Evolutionary conservation across 2,888 invertebrate genomes (phyloP).

Genomic region (Eristalis pertinax): DNA sequence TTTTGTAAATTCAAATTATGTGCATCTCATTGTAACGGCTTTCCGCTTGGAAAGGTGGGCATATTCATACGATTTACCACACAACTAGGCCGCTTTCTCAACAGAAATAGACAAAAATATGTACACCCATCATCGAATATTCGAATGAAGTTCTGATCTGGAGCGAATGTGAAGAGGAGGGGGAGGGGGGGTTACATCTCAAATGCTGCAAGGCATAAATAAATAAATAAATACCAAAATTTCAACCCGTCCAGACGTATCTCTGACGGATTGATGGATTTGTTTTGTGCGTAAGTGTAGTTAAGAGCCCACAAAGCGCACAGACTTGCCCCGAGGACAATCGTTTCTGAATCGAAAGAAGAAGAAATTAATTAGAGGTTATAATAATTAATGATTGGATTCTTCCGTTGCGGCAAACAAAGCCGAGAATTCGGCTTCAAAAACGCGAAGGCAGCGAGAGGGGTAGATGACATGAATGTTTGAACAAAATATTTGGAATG

Average conservation of each 20-base stretch:
- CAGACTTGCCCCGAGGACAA: constrained; percentile 13
- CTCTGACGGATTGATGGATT: constrained; percentile 49
- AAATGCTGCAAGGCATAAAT: constrained; percentile 34
- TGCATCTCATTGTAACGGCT: constrained; percentile 58
- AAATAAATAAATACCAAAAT: background rate
- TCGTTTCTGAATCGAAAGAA: constrained; percentile 19
- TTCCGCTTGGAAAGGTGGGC: constrained; percentile 23
- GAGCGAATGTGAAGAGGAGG: background rate
- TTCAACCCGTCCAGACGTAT: constrained; percentile 15
- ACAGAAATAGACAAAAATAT: constrained; percentile 8
- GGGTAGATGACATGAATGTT: constrained; percentile 2
- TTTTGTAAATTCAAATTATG: constrained; percentile 48
- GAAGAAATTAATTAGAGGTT: constrained; percentile 60
- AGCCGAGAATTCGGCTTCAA: background rate
- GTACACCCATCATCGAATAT: background rate
- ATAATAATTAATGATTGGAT: constrained; percentile 63
- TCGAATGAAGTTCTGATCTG: background rate
- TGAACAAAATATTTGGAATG: constrained; percentile 56
- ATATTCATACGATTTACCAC: constrained; percentile 47
- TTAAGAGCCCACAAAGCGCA: background rate
- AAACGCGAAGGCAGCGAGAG: background rate
- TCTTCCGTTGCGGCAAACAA: constrained; percentile 30
- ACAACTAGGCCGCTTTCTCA: constrained; percentile 38
- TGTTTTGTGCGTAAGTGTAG: constrained; percentile 15
- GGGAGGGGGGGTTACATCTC: background rate